Evolutionary conservation across 1,140 invertebrate genomes (phyloP), one percentile per base, ranked within the genome.

Genomic region (Drosophila mauritiana): DNA sequence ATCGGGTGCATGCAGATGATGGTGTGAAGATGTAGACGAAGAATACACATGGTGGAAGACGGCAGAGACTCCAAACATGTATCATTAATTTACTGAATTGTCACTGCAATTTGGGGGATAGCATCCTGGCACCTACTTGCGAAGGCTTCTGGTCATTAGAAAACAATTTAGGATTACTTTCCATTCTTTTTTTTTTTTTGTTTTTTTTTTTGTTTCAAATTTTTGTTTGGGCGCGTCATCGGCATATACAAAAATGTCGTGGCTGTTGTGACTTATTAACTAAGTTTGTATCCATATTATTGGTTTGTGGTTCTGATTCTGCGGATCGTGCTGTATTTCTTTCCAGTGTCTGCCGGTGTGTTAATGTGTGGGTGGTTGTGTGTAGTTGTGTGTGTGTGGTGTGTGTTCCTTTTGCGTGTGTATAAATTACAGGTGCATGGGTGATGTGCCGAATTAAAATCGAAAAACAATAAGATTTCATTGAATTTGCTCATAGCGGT

Each of bases 371-470:
- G 20, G 20, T 55, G 20, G 54, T 22, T 69, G 58, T 39, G 37
- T 1, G 20, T 59, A n/a, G 17, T 0, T 55, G 20, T 57, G 27
- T 69, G 58, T 37, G 12, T 37, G 12, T 37, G 12, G 8, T 17
- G 17, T 17, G 12, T 37, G 10, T 62, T 22, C 36, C 25, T 56
- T 49, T 17, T 34, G 63, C 40, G 37, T 36, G 36, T 58, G 40
- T 65, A 49, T 73, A 65, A 64, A 77, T 77, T 81, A 81, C 73
- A 81, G 43, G 31, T 78, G 43, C 51, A 25, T 56, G n/a, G 25
- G 13, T 63, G 36, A 34, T 15, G 36, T 34, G 42, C 10, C 31
- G 31, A 27, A 39, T 15, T 15, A 11, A 17, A 20, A n/a, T 39
- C 15, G 25, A 17, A 48, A 39, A 36, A 53, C 34, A 51, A 51